These are phyloP conservation scores for Aspidiotus rigidus DNA, from an alignment of 2,888 invertebrate genomes.

Conservation along the genomic window DNA sequence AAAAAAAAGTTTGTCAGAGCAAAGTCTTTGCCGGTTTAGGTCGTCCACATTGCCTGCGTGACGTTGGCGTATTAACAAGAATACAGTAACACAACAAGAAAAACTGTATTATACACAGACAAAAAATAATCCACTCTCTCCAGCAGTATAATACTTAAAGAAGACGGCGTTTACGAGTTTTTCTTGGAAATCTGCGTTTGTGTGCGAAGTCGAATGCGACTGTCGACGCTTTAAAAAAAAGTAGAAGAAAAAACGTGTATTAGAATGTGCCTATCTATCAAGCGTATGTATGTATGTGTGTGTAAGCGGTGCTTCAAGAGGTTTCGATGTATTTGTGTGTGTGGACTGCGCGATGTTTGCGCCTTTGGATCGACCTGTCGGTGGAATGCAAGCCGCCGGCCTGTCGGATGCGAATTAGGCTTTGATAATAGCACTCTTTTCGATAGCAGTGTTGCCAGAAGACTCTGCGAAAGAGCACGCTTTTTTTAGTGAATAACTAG, in stretches of 20 bases:
- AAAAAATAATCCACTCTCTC: not conserved
- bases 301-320: not conserved
- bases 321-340: not conserved
- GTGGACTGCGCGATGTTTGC: not conserved
- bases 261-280: not conserved
- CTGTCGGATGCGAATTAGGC: slow-evolving; percentile 2
- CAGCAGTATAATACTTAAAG: not conserved
- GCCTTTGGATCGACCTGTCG: slow-evolving; percentile 4
- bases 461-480: too few species aligned
- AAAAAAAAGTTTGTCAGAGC: too few species aligned
- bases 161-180: not conserved
- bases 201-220: not conserved
- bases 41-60: not conserved
- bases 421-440: not conserved
- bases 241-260: not conserved
- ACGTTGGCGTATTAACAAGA: not conserved
- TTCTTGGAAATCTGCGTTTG: slow-evolving; percentile 2
- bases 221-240: not conserved
- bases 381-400: slow-evolving; percentile 4
- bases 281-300: not conserved
- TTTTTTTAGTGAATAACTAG: too few species aligned
- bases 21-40: too few species aligned
- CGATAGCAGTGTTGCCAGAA: too few species aligned
- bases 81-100: not conserved
- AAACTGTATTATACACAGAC: not conserved